These are phyloP conservation scores for Homarus gammarus DNA, from an alignment of 2,888 invertebrate genomes.

Conservation along the genomic window DNA sequence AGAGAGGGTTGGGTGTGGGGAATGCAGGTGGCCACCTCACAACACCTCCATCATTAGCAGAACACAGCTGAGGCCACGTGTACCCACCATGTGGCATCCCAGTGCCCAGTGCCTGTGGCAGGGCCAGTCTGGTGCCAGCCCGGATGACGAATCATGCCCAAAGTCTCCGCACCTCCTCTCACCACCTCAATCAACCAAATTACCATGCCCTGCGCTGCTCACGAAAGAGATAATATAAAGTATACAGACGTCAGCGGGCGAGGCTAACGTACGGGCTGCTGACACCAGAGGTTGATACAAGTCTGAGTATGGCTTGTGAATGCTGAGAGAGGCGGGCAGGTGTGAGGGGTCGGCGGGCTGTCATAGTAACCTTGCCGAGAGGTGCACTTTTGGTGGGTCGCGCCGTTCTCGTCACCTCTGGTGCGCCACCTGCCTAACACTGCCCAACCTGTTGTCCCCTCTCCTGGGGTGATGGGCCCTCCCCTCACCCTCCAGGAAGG, in stretches of 20 bases:
- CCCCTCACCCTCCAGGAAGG: not conserved
- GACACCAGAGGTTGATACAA: too few relatives aligned
- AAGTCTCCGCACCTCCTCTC: not conserved
- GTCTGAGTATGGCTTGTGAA: too few relatives aligned
- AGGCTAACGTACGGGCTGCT: too few relatives aligned
- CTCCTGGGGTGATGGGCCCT: not conserved
- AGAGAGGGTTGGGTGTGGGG: not conserved
- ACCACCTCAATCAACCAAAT: not conserved
- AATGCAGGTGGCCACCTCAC: not conserved
- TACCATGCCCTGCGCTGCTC: not conserved
- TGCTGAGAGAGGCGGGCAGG: not conserved
- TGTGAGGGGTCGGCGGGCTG: not conserved
- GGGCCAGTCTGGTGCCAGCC: constrained; percentile 14
- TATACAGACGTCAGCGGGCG: too few relatives aligned
- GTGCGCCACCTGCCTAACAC: not conserved
- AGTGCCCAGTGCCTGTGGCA: constrained; percentile 1
- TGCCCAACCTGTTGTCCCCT: not conserved
- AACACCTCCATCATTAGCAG: not conserved
- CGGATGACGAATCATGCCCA: not conserved
- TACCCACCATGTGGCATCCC: not conserved
- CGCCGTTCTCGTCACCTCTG: not conserved
- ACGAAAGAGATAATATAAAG: too few relatives aligned
- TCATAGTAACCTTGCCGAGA: constrained; percentile 23
- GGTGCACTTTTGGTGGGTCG: not conserved
- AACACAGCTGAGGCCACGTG: not conserved